Evolutionary conservation across 2,797 vertebrate genomes (phyloP).

Genomic region (Scolopax rusticola): DNA sequence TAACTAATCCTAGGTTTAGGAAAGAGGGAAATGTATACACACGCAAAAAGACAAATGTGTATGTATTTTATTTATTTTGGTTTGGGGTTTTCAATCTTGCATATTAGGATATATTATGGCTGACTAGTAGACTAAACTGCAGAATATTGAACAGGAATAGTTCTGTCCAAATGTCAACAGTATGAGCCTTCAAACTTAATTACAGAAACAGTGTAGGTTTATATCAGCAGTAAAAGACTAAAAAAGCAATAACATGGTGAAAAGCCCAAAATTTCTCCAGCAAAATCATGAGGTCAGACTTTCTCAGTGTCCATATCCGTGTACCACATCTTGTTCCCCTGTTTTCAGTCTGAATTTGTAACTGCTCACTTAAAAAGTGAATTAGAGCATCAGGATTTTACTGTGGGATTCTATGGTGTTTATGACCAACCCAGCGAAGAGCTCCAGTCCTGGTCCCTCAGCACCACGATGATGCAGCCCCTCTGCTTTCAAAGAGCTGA

Average conservation of each 20-base stretch:
- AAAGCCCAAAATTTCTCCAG: background rate
- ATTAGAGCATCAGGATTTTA: background rate
- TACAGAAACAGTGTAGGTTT: background rate
- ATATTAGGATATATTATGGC: background rate
- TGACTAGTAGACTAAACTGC: constrained; percentile 39
- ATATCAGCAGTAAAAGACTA: background rate
- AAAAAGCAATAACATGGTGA: background rate
- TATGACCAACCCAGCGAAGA: background rate
- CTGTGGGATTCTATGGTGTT: background rate
- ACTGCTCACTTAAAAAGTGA: background rate
- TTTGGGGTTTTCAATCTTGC: background rate
- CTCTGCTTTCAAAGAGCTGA: background rate
- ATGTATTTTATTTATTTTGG: background rate
- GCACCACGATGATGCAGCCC: fast-evolving
- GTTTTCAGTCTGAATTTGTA: background rate
- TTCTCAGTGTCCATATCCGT: background rate
- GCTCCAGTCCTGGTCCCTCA: fast-evolving
- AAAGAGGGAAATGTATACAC: background rate
- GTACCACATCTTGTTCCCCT: fast-evolving
- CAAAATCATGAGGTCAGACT: background rate
- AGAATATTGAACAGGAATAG: background rate
- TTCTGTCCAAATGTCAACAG: background rate
- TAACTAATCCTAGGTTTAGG: background rate
- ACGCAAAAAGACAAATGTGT: background rate
- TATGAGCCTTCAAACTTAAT: background rate